Evolutionary conservation across 2,888 invertebrate species (phyloP), one percentile per base, ranked within the genome.

Genomic region (Bellardia pandia): DNA sequence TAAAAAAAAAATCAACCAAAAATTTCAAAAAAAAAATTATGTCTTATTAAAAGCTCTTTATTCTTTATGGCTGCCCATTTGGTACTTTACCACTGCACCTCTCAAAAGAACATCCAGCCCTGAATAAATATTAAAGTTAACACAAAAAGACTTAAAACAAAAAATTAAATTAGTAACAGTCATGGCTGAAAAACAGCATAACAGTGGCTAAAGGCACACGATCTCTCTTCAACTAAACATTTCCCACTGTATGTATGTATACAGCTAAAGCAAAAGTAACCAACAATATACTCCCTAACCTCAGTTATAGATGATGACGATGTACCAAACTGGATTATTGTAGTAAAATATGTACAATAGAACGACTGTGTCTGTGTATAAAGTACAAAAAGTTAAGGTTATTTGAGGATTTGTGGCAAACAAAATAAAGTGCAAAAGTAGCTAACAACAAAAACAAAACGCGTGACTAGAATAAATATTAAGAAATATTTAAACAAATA

Each of bases 111-210:
- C 45, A 23, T 11, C 45, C 23, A 51, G 42, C 33, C 13, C 66
- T 30, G 6, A 68, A 77, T 74, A 40, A 16, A 23, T 64, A 40
- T 51, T 11, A 53, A 82, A 71, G 76, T 53, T 64, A 58, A 69
- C 45, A 51, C 53, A 78, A 68, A 83, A 71, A 58, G 56, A 74
- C 66, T 69, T n/a, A 45, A 62, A 85, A 77, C 53, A 84, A 68
- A 64, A 75, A 85, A 85, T 85, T 85, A 82, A 85, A 87, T 87
- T 85, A 82, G 87, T 82, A 71, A 82, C 75, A 87, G 69, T 85
- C 85, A 78, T 85, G 75, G 45, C 79, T 84, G 78, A n/a, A 45
- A 82, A 82, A 37, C 30, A 78, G 53, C 72, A 78, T 42, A 62
- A 72, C 16, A 56, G 69, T 64, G 72, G 72, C 53, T 64, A 7